Evolutionary conservation across 2,797 vertebrate genomes (phyloP), one percentile per base, ranked within the genome.

Genomic region (Clarias platycephalus): DNA sequence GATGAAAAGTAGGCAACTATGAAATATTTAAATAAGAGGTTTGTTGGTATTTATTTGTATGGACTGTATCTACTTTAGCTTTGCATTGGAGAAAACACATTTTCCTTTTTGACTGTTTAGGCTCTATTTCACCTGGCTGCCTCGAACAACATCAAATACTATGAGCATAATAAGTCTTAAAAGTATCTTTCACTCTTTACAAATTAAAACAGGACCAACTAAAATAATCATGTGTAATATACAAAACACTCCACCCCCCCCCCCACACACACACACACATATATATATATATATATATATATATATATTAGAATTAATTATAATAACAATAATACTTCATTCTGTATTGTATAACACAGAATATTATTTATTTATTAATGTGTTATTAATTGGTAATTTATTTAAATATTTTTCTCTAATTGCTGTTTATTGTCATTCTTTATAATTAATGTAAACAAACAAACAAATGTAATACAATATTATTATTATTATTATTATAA

Each of bases 21-120:
- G n/a, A 2, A 58, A 58, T 24, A 76, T 76, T 76, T 58, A 58
- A 34, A 9, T 5, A 58, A 34, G 26, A 57, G 18, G 16, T 31
- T 58, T 57, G 53, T 22, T 60, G 5, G 57, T n/a, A n/a, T 40
- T 62, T 37, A 62, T 78, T 40, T 78, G 10, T 60, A 15, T 62
- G 44, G 0, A 55, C 8, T 53, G 4, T n/a, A 18, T 62, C 22
- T n/a, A 34, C 57, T 62, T 78, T 62, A 60, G 1, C 31, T n/a
- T 78, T 78, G 57, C 62, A 77, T n/a, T 60, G 20, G 4, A 76
- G 28, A 31, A 76, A 20, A 76, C 74, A 58, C 74, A 15, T 58
- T 77, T 37, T n/a, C 20, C 55, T 62, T n/a, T 77, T 40, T n/a
- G 53, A 20, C 55, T 16, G 55, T 60, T 60, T 60, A 60, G 28